phyloP scores from a whole-genome alignment of 2,797 vertebrate species.

The Euphonia xanthogaster region DNA sequence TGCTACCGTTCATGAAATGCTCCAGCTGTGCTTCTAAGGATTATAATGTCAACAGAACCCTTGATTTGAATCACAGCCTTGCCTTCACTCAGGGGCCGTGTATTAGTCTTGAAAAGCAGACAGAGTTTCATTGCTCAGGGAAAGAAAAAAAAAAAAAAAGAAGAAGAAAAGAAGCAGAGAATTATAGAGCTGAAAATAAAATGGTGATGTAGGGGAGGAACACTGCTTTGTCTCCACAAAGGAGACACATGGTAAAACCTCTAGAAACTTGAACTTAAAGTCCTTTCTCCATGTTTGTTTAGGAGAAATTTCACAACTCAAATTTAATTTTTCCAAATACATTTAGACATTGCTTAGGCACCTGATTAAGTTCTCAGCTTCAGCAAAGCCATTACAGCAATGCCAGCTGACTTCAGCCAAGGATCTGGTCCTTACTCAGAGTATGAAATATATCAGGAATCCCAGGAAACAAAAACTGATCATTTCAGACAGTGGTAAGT shows the following conservation, averaged over 20 bases:
- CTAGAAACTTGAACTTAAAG: not conserved
- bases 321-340: not conserved
- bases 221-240: not conserved
- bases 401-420: not conserved
- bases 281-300: not conserved
- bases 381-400: not conserved
- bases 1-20: constrained; percentile 64
- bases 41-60: constrained; percentile 70
- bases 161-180: not conserved
- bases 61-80: constrained; percentile 70
- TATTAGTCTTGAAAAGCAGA: constrained; percentile 57
- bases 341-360: not conserved
- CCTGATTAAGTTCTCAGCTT: not conserved
- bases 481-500: not conserved
- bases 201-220: constrained; percentile 4
- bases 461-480: not conserved
- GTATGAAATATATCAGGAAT: not conserved
- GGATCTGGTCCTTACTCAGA: not conserved
- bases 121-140: constrained; percentile 38
- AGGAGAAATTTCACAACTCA: not conserved
- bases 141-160: not conserved
- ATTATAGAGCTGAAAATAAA: constrained; percentile 62
- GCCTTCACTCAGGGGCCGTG: constrained; percentile 60
- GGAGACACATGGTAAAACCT: not conserved
- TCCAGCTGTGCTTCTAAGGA: constrained; percentile 68